A percentile compares a stretch with the other conserved stretches of the same genome.
phyloP scores from a whole-genome alignment of 2,113 vertebrate species.

The Erpornis zantholeuca region DNA sequence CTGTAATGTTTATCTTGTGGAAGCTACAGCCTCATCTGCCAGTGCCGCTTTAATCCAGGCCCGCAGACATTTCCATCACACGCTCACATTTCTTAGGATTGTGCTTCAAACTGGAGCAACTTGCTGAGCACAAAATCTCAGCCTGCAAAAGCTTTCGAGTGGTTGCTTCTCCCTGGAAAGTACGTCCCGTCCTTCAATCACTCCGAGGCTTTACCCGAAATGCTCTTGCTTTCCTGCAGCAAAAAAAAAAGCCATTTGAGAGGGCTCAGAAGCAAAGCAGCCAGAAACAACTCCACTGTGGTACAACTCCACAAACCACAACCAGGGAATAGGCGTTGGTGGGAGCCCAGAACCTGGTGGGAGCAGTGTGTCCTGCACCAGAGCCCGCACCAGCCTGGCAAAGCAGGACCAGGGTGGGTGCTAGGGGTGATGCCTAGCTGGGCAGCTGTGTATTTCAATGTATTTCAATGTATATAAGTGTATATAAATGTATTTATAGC shows the following conservation, averaged over 20 bases:
- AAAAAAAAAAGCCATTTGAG: fast-evolving
- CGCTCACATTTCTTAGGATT: background rate
- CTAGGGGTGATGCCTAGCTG: background rate
- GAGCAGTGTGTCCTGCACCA: too few relatives aligned
- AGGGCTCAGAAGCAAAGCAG: background rate
- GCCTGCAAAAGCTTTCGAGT: background rate
- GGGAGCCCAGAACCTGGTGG: too few relatives aligned
- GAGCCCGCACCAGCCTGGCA: background rate
- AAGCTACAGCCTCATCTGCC: slow-evolving; percentile 20
- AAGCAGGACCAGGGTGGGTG: background rate
- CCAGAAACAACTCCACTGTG: background rate
- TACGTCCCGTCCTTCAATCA: fast-evolving
- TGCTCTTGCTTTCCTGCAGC: background rate
- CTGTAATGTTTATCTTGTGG: background rate
- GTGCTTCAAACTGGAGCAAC: background rate
- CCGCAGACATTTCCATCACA: background rate
- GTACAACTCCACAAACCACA: background rate
- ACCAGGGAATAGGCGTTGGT: too few relatives aligned
- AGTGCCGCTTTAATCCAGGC: background rate
- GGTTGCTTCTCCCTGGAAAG: background rate
- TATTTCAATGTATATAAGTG: too few relatives aligned
- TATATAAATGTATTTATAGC: too few relatives aligned
- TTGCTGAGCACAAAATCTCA: background rate
- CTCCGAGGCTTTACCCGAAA: background rate
- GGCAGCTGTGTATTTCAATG: too few relatives aligned